Percentiles rank a stretch among this genome's conserved stretches.
These are phyloP conservation scores for Electrona antarctica DNA, from an alignment of 2,113 vertebrate genomes.

Conservation along the genomic window DNA sequence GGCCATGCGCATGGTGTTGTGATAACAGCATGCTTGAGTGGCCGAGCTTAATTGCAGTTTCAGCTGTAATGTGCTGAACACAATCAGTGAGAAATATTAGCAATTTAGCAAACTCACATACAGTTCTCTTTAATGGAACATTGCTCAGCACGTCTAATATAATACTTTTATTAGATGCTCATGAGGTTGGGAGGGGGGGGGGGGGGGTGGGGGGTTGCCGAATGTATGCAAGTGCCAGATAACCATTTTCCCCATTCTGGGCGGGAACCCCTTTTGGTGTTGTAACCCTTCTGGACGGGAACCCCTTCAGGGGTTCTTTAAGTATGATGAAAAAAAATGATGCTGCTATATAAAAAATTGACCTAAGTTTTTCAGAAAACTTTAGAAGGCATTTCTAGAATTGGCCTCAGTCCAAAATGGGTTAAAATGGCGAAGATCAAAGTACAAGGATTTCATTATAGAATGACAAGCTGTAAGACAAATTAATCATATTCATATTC, in stretches of 20 bases:
- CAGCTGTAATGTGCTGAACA: not conserved
- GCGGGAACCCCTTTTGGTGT: no score
- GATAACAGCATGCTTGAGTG: not conserved
- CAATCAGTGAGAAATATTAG: conserved; percentile 17
- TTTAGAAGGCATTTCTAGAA: no score
- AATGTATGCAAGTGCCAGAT: conserved; percentile 53
- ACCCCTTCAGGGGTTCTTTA: no score
- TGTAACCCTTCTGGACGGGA: no score
- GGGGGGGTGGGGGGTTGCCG: conserved; percentile 36
- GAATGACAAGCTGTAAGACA: conserved; percentile 31
- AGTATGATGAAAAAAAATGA: no score
- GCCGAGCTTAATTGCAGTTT: not conserved
- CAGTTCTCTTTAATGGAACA: conserved; percentile 41
- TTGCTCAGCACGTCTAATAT: conserved; percentile 45
- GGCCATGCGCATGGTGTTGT: not conserved
- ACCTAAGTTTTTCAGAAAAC: no score
- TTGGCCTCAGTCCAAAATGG: no score
- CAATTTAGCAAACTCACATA: conserved; percentile 19
- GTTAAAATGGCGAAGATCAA: conserved; percentile 45
- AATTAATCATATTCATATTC: conserved; percentile 36
- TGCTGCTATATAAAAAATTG: no score
- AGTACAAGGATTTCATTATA: conserved; percentile 59
- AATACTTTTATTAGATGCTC: conserved; percentile 51
- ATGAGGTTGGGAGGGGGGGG: conserved; percentile 9
- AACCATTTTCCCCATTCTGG: conserved; percentile 43